Evolutionary conservation across 2,113 vertebrate species (phyloP), one percentile per base, ranked within the genome.

Genomic region (Edolisoma coerulescens): DNA sequence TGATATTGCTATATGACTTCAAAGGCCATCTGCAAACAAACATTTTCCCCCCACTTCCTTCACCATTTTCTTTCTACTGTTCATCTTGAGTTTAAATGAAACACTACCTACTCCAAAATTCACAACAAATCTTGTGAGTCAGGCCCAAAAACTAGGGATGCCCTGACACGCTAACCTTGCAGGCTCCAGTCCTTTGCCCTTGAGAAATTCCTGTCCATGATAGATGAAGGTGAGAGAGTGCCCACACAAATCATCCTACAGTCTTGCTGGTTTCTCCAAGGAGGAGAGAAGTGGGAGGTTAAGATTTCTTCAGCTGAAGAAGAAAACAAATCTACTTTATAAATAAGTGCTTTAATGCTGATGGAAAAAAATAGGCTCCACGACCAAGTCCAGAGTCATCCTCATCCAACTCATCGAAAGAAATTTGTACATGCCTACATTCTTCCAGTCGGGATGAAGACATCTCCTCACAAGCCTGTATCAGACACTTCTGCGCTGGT

Each of bases 351-450:
- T 69, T 90, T 74, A 60, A 73, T 0, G 3, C 2, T 52, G 14
- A 44, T 14, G 5, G 45, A 15, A 78, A 73, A 61, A 76, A 60
- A 19, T 1, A 28, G 23, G 18, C 17, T 61, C 27, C 45, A 61
- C 0, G 0, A 61, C 28, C 24, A 60, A 65, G 17, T 61, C 64
- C 23, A 45, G 27, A 47, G 50, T 39, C 35, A 67, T 20, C 21
- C 8, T 17, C 57, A 77, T 7, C 2, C 8, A 84, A 7, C 4
- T 63, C 30, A 47, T 28, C 3, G 1, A 78, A 94, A 79, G 14
- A 47, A 23, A 73, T 68, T 64, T 77, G 56, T 41, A 75, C 10
- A 28, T 32, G 49, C 33, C 69, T 60, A 21, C 12, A 50, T 91
- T 80, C 28, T 47, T 80, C 20, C n/a, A 80, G 35, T 10, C 1